Evolutionary conservation across 2,888 invertebrate genomes (phyloP).

Genomic region (Orthosia cruda): DNA sequence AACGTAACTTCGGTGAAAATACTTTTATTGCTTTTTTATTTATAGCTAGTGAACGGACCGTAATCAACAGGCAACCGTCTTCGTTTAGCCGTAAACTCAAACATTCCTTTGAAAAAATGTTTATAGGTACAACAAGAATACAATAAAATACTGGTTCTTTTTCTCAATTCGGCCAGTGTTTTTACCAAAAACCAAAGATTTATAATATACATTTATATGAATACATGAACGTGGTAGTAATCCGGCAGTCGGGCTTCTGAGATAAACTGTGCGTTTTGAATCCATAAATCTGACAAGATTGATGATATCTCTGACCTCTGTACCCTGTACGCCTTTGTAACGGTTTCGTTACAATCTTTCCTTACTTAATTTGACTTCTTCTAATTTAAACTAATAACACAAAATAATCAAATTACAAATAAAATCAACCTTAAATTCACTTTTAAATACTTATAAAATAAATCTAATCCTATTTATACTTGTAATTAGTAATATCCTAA

Average conservation of each 20-base stretch:
- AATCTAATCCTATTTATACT: too few species aligned
- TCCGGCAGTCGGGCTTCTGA: constrained; percentile 76
- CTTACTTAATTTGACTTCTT: too few species aligned
- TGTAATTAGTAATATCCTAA: too few species aligned
- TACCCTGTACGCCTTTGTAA: constrained; percentile 65
- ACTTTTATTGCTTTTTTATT: constrained; percentile 26
- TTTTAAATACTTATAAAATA: too few species aligned
- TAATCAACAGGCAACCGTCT: not conserved
- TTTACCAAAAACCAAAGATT: constrained; percentile 39
- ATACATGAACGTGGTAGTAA: constrained; percentile 65
- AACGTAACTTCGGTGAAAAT: too few species aligned
- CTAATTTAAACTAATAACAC: too few species aligned
- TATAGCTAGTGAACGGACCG: not conserved
- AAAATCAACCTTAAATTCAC: too few species aligned
- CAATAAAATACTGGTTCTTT: constrained; percentile 4
- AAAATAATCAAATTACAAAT: too few species aligned
- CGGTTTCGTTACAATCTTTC: too few species aligned
- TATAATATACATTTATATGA: constrained; percentile 44
- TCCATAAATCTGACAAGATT: constrained; percentile 88
- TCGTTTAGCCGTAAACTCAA: not conserved
- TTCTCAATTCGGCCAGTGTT: not conserved
- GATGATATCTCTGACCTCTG: constrained; percentile 82
- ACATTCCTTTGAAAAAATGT: not conserved
- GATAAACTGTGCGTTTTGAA: constrained; percentile 80
- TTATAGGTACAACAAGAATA: not conserved